Percentiles rank a stretch among this genome's conserved stretches.
Conservation (phyloP, 2,888 invertebrate genomes). For the Chloromyia formosa region DNA sequence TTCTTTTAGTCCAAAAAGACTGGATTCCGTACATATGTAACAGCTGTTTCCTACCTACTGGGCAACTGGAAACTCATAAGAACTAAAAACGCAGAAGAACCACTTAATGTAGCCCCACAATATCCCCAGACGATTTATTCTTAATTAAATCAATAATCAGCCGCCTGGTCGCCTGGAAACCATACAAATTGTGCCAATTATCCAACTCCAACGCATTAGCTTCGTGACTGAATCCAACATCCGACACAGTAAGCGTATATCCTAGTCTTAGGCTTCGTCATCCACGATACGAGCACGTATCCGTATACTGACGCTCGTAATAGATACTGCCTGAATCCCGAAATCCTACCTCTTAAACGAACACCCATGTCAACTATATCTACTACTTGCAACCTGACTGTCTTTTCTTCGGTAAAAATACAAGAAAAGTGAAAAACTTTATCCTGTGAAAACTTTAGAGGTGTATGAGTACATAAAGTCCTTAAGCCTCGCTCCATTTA, state of each 20-base stretch:
- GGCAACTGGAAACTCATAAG: no score
- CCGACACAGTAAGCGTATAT: background rate
- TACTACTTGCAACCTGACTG: background rate
- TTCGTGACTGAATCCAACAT: background rate
- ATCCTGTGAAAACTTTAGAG: constrained; percentile 20
- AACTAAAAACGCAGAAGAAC: no score
- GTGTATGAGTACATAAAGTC: constrained; percentile 9
- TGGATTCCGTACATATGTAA: no score
- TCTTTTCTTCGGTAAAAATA: background rate
- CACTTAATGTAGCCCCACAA: background rate
- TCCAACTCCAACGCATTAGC: background rate
- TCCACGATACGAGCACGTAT: background rate
- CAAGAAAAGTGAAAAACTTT: constrained; percentile 18
- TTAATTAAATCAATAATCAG: constrained; percentile 29
- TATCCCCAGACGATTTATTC: background rate
- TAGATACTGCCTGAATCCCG: background rate
- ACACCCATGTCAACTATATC: constrained; percentile 6
- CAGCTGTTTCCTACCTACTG: no score
- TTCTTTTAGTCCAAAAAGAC: no score
- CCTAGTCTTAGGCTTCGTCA: background rate
- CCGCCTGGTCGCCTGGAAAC: background rate
- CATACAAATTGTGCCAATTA: constrained; percentile 26
- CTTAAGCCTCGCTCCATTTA: constrained; percentile 13
- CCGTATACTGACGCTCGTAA: background rate
- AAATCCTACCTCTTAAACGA: constrained; percentile 20